phyloP scores from a whole-genome alignment of 2,797 vertebrate species.

The Gastrophryne carolinensis region DNA sequence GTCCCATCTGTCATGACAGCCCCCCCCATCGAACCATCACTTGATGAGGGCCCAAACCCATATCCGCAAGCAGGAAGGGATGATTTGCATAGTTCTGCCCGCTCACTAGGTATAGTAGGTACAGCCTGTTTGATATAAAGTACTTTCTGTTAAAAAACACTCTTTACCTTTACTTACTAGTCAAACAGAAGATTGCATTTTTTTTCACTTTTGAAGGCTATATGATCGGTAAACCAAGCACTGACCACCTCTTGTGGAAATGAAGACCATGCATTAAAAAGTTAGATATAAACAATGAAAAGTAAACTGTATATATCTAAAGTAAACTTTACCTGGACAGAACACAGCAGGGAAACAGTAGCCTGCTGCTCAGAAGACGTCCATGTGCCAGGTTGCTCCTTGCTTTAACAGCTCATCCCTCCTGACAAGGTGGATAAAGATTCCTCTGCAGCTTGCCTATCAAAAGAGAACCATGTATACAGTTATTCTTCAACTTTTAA shows the following conservation, averaged over 20 bases:
- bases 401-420: conserved; percentile 35
- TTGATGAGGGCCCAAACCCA: too few relatives aligned
- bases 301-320: conserved; percentile 45
- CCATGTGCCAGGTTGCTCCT: conserved; percentile 12
- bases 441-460: background rate
- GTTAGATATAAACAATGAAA: conserved; percentile 33
- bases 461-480: conserved; percentile 17
- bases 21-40: too few relatives aligned
- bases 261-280: conserved; percentile 37
- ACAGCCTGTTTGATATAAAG: too few relatives aligned
- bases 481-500: conserved; percentile 21
- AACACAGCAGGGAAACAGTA: conserved; percentile 31
- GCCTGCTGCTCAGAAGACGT: background rate
- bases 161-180: too few relatives aligned
- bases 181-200: conserved; percentile 5
- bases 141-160: too few relatives aligned
- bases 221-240: conserved; percentile 21
- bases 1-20: too few relatives aligned
- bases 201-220: conserved; percentile 25
- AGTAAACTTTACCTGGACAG: conserved; percentile 30
- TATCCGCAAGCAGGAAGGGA: too few relatives aligned
- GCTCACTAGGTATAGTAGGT: too few relatives aligned
- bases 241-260: conserved; percentile 9
- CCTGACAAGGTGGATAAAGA: conserved; percentile 20
- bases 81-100: too few relatives aligned